Base-by-base conservation (phyloP, 2,797 vertebrate species). In the Clarias pachynema region DNA sequence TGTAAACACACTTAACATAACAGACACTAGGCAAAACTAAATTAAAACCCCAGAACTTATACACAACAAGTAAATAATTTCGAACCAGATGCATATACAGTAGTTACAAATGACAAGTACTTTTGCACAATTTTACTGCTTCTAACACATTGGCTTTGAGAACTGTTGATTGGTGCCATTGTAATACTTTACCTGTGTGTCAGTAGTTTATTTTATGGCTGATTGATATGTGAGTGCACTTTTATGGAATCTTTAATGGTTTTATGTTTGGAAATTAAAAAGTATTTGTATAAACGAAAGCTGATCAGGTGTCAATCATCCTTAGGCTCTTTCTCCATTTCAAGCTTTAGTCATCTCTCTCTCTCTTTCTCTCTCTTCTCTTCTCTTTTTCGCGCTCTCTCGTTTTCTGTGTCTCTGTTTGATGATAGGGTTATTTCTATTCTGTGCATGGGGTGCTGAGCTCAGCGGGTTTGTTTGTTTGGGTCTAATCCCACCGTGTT, bases 341-440 rank as follows among this genome's bases (percentile, higher is more conserved):
- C 24, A 7, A 12, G 24, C 69, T 49, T 18, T 29, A 26, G 6
- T 49, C n/a, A 53, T 40, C 68, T 73, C 22, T n/a, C 70, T n/a
- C 68, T 9, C n/a, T 10, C 56, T 12, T 2, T 34, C 34, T 9
- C n/a, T 22, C 31, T 9, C 7, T 22, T 8, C 37, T 37, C 37
- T 37, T 37, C 37, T 37, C 37, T 40, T 40, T 26, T 14, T 53
- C 40, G 16, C 24, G 29, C 73, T 10, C 56, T 12, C 4, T 34
- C 8, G 22, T 3, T 53, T n/a, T 53, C 70, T 63, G 10, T 83
- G 7, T 88, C 90, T 87, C 88, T 93, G 92, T 94, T 94, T 95
- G 95, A 96, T 96, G 95, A 96, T 95, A 92, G 94, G 89, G 93
- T 93, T 88, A 89, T 93, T 95, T 95, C 93, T 94, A 93, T 95